phyloP scores from a whole-genome alignment of 2,797 vertebrate genomes.

The Pteropus rufus region DNA sequence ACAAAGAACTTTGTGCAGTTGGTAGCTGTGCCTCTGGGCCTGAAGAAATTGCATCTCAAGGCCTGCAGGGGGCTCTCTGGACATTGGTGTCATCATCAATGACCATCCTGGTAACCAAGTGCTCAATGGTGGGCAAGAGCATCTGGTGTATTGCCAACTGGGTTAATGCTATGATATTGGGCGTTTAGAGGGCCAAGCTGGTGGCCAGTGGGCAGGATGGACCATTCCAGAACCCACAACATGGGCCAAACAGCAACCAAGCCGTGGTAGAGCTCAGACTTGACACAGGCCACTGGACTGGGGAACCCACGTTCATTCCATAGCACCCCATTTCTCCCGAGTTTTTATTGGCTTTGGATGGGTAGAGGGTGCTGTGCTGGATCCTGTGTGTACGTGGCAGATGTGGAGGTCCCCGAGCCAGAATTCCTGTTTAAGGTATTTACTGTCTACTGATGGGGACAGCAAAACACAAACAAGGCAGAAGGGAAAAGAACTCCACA shows the following conservation, averaged over 20 bases:
- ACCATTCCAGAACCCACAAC: background rate
- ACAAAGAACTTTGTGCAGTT: background rate
- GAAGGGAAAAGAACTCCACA: background rate
- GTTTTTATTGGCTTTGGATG: background rate
- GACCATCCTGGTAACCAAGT: background rate
- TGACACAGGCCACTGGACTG: background rate
- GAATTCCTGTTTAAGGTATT: background rate
- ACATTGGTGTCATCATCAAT: background rate
- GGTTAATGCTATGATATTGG: background rate
- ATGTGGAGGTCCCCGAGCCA: background rate
- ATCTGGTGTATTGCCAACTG: rapidly evolving
- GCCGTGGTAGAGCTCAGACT: background rate
- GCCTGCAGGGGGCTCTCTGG: background rate
- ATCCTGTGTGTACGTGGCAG: too few species aligned
- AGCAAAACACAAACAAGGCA: background rate
- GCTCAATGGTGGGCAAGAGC: background rate
- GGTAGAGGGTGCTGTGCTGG: background rate
- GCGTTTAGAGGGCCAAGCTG: background rate
- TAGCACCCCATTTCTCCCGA: rapidly evolving
- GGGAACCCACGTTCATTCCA: background rate
- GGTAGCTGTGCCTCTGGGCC: background rate
- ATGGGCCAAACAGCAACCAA: background rate
- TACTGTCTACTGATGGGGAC: background rate
- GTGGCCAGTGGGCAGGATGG: background rate
- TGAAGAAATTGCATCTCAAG: background rate